These are phyloP conservation scores for Mungos mungo DNA, from an alignment of 2,113 vertebrate genomes.

Conservation along the genomic window DNA sequence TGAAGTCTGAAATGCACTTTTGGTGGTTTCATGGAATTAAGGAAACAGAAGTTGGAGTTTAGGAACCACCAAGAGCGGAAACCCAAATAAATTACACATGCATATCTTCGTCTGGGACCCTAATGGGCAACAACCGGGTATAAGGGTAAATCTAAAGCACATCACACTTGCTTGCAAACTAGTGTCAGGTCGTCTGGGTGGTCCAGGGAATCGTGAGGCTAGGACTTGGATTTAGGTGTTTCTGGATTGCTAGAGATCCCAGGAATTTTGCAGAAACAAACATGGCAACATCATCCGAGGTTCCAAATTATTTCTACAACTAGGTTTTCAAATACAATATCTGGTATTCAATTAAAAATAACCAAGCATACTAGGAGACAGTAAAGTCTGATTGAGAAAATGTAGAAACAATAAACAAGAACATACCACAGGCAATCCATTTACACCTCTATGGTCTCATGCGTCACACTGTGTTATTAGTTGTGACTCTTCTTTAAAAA, in stretches of 20 bases:
- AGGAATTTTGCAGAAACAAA: background rate
- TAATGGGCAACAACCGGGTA: background rate
- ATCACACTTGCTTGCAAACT: background rate
- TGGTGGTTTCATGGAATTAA: background rate
- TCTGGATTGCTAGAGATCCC: background rate
- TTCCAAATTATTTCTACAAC: background rate
- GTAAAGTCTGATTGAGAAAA: background rate
- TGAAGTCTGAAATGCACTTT: background rate
- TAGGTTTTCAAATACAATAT: background rate
- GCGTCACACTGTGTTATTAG: background rate
- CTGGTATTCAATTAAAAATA: background rate
- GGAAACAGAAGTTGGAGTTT: background rate
- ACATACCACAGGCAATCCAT: background rate
- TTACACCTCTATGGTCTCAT: background rate
- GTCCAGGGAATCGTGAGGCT: background rate
- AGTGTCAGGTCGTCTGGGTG: background rate
- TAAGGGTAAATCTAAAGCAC: background rate
- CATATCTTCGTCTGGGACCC: background rate
- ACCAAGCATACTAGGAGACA: background rate
- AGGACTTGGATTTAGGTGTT: background rate
- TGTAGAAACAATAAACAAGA: background rate
- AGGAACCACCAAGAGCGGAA: background rate
- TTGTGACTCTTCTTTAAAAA: background rate
- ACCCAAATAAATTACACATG: background rate
- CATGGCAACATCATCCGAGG: background rate